Conservation (phyloP, 1,140 invertebrate genomes). For the Callitettix versicolor region DNA sequence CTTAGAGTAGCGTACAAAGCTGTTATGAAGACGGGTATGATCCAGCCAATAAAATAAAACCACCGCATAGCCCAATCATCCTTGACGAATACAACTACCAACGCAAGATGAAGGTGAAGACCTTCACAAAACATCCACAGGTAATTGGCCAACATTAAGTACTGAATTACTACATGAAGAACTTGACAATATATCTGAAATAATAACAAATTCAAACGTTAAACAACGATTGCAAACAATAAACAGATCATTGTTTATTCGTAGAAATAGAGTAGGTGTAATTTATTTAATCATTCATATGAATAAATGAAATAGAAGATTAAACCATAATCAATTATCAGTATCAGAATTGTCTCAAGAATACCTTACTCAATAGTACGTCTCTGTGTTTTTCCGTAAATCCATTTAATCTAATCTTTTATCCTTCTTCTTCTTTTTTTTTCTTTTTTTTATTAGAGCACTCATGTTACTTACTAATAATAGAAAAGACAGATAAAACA, state of each 20-base stretch:
- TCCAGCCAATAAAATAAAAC: conserved; percentile 47
- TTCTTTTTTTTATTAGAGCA: no score
- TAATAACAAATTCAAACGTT: background rate
- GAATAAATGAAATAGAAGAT: no score
- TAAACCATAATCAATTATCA: no score
- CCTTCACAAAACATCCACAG: conserved; percentile 49
- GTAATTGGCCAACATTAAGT: conserved; percentile 47
- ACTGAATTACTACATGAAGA: conserved; percentile 44
- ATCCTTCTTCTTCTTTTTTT: no score
- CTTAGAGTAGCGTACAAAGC: conserved; percentile 32
- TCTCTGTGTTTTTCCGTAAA: no score
- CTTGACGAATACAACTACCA: conserved; percentile 45
- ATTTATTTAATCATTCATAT: no score
- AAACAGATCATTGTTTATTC: background rate
- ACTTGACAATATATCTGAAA: conserved; percentile 39
- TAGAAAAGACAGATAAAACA: no score
- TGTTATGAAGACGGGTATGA: conserved; percentile 32
- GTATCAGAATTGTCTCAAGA: no score
- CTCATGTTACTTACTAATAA: no score
- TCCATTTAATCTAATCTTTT: no score
- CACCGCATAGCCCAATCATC: conserved; percentile 40
- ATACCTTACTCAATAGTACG: no score
- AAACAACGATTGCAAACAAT: background rate
- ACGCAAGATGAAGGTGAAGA: conserved; percentile 44
- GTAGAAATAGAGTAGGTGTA: no score